These are phyloP conservation scores for Drosophila cognata DNA, from an alignment of 2,888 invertebrate genomes.

Conservation along the genomic window DNA sequence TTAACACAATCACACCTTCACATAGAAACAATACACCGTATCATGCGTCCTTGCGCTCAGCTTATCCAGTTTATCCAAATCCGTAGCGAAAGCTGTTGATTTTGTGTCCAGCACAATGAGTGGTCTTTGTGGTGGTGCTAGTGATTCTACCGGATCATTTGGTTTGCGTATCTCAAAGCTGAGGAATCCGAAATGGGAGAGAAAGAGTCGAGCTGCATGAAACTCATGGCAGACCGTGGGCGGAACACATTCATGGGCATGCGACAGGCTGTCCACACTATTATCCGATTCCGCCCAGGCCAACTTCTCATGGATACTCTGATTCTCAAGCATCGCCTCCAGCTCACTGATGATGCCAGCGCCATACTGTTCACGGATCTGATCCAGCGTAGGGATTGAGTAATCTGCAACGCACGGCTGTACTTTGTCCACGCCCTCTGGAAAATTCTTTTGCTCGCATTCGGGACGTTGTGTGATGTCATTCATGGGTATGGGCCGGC, in stretches of 20 bases:
- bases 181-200: constrained; percentile 98
- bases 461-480: constrained; percentile 88
- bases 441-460: constrained; percentile 91
- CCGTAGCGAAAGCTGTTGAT: constrained; percentile 89
- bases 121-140: constrained; percentile 79
- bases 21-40: constrained; percentile 97
- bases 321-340: constrained; percentile 90
- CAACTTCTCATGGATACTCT: constrained; percentile 87
- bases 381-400: constrained; percentile 95
- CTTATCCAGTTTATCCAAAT: constrained; percentile 93
- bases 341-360: constrained; percentile 87
- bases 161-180: constrained; percentile 87
- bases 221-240: constrained; percentile 95
- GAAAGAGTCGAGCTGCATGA: constrained; percentile 96
- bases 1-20: constrained; percentile 85
- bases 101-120: constrained; percentile 84
- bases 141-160: constrained; percentile 76
- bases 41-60: constrained; percentile 94
- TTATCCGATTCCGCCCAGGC: constrained; percentile 86
- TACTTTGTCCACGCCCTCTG: constrained; percentile 92
- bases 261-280: constrained; percentile 84
- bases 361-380: constrained; percentile 88
- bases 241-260: constrained; percentile 91
- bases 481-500: constrained; percentile 91
- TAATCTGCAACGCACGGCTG: constrained; percentile 94